A percentile compares a stretch with the other conserved stretches of the same genome.
Evolutionary conservation across 1,140 invertebrate species (phyloP).

Genomic region (Yoshiicerus persimilis): DNA sequence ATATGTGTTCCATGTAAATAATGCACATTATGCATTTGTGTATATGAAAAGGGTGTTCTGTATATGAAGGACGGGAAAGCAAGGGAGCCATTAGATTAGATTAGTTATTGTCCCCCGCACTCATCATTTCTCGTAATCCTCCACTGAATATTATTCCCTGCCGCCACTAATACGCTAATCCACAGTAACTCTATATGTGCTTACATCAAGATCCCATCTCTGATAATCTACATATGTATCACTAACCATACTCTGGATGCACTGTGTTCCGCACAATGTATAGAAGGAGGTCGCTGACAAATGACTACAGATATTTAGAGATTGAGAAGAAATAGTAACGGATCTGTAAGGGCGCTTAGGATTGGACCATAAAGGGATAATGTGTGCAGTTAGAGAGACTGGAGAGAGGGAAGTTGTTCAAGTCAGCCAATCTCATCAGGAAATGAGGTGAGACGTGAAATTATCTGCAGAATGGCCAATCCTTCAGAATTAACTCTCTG

Average conservation of each 20-base stretch:
- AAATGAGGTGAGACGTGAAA: constrained; percentile 24
- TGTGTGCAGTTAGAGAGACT: no score
- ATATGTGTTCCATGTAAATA: not conserved
- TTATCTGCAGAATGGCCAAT: not conserved
- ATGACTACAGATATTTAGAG: no score
- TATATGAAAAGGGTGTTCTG: not conserved
- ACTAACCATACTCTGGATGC: not conserved
- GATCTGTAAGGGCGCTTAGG: no score
- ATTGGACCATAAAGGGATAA: no score
- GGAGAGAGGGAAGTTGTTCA: not conserved
- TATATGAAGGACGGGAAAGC: not conserved
- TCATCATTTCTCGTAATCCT: constrained; percentile 24
- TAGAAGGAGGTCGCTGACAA: no score
- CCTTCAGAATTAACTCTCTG: not conserved
- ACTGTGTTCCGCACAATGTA: no score
- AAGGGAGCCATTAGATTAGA: constrained; percentile 27
- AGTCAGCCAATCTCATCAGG: not conserved
- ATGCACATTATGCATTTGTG: not conserved
- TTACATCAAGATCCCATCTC: not conserved
- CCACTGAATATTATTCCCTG: constrained; percentile 19
- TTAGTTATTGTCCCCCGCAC: constrained; percentile 28
- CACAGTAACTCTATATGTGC: not conserved
- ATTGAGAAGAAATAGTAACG: no score
- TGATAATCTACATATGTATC: not conserved
- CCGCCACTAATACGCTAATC: constrained; percentile 17